Conservation (phyloP, 2,113 vertebrate species). For the Cygnus atratus region DNA sequence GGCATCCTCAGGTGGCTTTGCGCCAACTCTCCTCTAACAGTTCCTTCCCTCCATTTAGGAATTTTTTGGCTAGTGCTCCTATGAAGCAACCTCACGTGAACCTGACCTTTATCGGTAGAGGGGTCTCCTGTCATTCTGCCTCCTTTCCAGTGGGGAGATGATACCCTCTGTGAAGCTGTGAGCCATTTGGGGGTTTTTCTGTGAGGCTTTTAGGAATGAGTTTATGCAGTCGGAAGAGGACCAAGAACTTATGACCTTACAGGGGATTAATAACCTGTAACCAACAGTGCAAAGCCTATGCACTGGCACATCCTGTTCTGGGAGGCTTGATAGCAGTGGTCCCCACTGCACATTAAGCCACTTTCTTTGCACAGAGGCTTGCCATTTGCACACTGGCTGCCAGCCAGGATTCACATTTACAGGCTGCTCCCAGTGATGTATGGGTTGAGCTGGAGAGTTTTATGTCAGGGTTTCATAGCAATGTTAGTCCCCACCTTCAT, state of each 20-base stretch:
- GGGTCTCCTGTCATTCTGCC: background rate
- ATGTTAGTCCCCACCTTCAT: background rate
- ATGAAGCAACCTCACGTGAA: background rate
- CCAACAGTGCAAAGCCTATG: slow-evolving; percentile 9
- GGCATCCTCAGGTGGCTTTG: background rate
- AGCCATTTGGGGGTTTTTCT: background rate
- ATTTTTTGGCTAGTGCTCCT: background rate
- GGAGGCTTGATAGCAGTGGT: background rate
- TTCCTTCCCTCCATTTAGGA: background rate
- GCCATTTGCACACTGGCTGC: slow-evolving; percentile 8
- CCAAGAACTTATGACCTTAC: background rate
- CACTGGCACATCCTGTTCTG: slow-evolving; percentile 30
- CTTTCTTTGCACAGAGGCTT: background rate
- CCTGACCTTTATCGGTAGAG: background rate
- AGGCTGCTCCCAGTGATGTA: background rate
- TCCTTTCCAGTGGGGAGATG: background rate
- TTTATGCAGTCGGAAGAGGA: background rate
- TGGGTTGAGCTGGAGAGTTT: background rate
- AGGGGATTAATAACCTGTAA: slow-evolving; percentile 43
- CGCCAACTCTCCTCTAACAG: background rate
- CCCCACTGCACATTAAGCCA: background rate
- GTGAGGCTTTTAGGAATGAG: background rate
- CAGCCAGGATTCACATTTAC: slow-evolving; percentile 41
- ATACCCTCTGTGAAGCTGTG: background rate
- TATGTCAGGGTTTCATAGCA: background rate